These are phyloP conservation scores for Nettapus auritus DNA, from an alignment of 2,113 vertebrate genomes.

Conservation along the genomic window DNA sequence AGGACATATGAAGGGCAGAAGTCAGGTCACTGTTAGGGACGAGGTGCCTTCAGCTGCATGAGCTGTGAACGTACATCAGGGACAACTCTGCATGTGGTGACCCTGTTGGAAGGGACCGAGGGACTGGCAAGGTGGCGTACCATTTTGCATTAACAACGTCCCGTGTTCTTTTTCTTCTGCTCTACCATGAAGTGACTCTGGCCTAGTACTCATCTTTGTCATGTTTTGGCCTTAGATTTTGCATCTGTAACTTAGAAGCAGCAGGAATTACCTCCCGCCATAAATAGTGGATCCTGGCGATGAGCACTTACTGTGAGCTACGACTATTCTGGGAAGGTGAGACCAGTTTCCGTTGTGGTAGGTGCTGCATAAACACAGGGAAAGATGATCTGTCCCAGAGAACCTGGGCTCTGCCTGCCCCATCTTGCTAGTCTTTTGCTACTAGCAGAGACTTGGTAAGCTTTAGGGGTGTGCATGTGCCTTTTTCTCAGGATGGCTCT, in stretches of 20 bases:
- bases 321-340: not conserved
- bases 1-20: not conserved
- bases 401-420: not conserved
- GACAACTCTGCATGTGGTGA: not conserved
- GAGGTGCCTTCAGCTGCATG: not conserved
- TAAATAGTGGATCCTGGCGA: not conserved
- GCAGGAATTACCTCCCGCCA: not conserved
- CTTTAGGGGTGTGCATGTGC: not conserved
- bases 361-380: not conserved
- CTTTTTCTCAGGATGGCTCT: not conserved
- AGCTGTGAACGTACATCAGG: not conserved
- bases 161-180: not conserved
- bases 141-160: not conserved
- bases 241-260: not conserved
- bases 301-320: not conserved
- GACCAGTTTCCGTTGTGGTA: not conserved
- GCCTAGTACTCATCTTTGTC: not conserved
- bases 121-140: not conserved
- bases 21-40: not conserved
- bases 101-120: not conserved
- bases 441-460: not conserved
- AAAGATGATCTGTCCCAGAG: not conserved
- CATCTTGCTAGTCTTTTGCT: not conserved
- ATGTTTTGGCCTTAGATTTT: not conserved
- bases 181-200: not conserved